Evolutionary conservation across 2,797 vertebrate genomes (phyloP), one percentile per base, ranked within the genome.

Genomic region (Avahi laniger): DNA sequence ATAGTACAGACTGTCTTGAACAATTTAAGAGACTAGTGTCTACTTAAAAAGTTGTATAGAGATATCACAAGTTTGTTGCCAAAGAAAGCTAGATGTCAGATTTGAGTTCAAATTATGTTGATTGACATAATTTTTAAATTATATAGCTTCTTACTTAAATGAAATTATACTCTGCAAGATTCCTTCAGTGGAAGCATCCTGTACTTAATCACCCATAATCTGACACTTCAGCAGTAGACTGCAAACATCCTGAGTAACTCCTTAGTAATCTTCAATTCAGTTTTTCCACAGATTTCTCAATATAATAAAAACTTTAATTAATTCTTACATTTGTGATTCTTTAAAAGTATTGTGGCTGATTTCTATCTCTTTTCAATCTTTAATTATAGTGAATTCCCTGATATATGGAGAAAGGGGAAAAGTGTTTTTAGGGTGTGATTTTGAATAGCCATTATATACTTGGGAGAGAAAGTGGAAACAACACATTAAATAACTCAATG

Each of bases 381-480:
- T 22, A 72, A 50, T 78, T 93, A 26, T 65, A 22, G 22, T 26
- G 11, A 75, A 24, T 67, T 85, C 38, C 63, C 43, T 82, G 70
- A 73, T 11, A 63, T 20, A 20, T 76, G 76, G 67, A 73, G 75
- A 91, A 81, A 65, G 69, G 67, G 33, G 61, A 80, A 75, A 92
- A 33, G 35, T 72, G 43, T 46, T 87, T 94, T 93, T 67, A 89
- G 94, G 79, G 73, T 69, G n/a, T 52, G 73, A 61, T 52, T 95
- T 87, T 95, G 93, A 90, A 81, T 43, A 82, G 65, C 38, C 61
- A 59, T 35, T 91, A 72, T n/a, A 24, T 79, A 88, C 88, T 35
- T 95, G n/a, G 20, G 22, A 70, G 83, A 91, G 80, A 73, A 89
- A 82, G 46, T 83, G 67, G 48, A 89, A 96, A 93, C 54, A 87